Conservation (phyloP, 1,140 invertebrate genomes). For the Pseudachorutes palmiensis region DNA sequence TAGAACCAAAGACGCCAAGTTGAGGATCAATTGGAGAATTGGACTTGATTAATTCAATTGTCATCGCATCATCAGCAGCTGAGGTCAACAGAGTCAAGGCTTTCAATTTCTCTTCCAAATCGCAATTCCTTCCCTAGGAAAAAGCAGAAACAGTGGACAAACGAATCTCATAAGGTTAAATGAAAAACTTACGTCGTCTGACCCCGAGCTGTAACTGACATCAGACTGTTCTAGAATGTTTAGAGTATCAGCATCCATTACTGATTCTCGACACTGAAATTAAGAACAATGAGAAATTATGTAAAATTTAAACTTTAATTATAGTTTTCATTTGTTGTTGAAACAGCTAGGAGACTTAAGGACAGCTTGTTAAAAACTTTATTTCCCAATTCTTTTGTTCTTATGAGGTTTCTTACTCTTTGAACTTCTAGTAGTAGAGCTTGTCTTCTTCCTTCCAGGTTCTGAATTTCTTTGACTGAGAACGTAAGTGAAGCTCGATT, state of each 20-base stretch:
- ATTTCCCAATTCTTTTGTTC: no score
- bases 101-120: constrained; percentile 38
- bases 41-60: constrained; percentile 75
- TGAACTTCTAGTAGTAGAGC: constrained; percentile 51
- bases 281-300: no score
- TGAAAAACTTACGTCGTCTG: constrained; percentile 27
- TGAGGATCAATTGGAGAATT: constrained; percentile 61
- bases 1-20: constrained; percentile 62
- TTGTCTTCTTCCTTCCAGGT: constrained; percentile 48
- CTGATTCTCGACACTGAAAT: constrained; percentile 19
- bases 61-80: constrained; percentile 72
- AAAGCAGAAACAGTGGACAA: constrained; percentile 19
- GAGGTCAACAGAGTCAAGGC: constrained; percentile 33
- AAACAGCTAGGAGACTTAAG: no score
- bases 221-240: constrained; percentile 24
- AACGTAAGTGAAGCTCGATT: constrained; percentile 52
- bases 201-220: constrained; percentile 19
- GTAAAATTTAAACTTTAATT: no score
- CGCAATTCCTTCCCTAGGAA: constrained; percentile 30
- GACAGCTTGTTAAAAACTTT: no score
- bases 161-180: neutral
- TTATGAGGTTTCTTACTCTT: no score
- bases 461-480: constrained; percentile 55
- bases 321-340: no score
- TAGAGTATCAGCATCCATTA: constrained; percentile 15